Base-by-base conservation (phyloP, 2,113 vertebrate species). In the Kryptolebias marmoratus region DNA sequence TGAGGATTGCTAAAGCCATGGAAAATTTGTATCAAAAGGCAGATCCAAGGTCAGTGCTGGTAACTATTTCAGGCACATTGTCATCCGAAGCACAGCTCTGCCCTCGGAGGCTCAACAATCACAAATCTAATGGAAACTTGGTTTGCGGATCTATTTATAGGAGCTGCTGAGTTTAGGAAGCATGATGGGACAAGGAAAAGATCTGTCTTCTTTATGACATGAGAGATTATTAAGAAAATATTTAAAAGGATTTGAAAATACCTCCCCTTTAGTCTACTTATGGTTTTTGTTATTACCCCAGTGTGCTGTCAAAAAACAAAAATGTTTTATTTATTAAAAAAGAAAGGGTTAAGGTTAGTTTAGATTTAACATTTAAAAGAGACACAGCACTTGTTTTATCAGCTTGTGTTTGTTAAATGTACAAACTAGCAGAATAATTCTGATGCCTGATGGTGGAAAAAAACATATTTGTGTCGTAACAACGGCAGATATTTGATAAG, bases 1-100 rank as follows among this genome's bases (percentile, higher is more conserved):
- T 22, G 76, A 77, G 81, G 36, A 39, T 72, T 76, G 64, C 83
- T 83, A 86, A 72, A 87, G 69, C 64, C 71, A 87, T 87, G 91
- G 92, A 92, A 93, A 93, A 73, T 84, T 79, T 63, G 45, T 76
- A 87, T 83, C 85, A 80, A 81, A 68, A 75, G 79, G 76, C 85
- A 84, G 49, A 71, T 83, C 77, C 71, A 70, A 90, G 89, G 89
- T 93, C 89, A 89, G 11, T n/a, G 4, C 59, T 65, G 66, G 61
- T 2, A 71, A 68, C 90, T 90, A 93, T 91, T 92, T 92, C 76
- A 84, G 85, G 86, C 78, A 54, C 48, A 70, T 75, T 61, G 79
- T 87, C 70, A 81, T 76, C 22, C 45, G 32, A 83, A 47, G 65
- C 76, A 80, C 47, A 64, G 68, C 57, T 81, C 55, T 55, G 74